A percentile compares a stretch with the other conserved stretches of the same genome.
phyloP scores from a whole-genome alignment of 2,888 invertebrate genomes.

The Exocentrus adspersus region DNA sequence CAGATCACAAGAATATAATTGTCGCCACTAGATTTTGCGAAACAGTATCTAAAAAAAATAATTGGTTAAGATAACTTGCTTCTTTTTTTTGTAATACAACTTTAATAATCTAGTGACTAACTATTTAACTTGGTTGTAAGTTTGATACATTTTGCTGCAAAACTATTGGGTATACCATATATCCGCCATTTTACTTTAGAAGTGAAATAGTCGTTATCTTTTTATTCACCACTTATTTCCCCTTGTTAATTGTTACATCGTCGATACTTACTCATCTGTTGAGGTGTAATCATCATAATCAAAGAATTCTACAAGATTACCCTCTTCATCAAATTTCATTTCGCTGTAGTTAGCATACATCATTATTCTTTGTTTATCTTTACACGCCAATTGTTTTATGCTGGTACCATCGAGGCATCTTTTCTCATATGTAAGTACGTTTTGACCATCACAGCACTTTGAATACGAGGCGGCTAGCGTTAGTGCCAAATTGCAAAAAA shows the following conservation, averaged over 20 bases:
- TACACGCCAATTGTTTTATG: conserved; percentile 1
- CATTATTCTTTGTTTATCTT: neutral
- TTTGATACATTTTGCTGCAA: no score
- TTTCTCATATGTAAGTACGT: neutral
- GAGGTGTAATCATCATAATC: neutral
- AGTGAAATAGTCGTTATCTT: no score
- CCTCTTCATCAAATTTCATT: neutral
- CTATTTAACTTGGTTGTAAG: no score
- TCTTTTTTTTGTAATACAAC: neutral
- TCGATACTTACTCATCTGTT: conserved; percentile 12
- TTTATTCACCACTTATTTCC: no score
- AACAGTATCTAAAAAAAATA: conserved; percentile 23
- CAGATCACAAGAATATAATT: neutral
- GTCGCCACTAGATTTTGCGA: neutral
- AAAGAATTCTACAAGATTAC: neutral
- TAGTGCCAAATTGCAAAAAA: neutral
- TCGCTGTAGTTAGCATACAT: neutral
- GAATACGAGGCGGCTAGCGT: neutral
- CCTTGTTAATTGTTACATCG: no score
- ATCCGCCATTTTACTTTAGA: no score
- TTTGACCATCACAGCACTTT: neutral
- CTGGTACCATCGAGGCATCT: conserved; percentile 2
- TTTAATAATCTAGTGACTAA: no score
- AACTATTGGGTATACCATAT: no score
- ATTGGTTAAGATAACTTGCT: no score